Conservation (phyloP, 2,888 invertebrate species). For the Tenthredo amoena region DNA sequence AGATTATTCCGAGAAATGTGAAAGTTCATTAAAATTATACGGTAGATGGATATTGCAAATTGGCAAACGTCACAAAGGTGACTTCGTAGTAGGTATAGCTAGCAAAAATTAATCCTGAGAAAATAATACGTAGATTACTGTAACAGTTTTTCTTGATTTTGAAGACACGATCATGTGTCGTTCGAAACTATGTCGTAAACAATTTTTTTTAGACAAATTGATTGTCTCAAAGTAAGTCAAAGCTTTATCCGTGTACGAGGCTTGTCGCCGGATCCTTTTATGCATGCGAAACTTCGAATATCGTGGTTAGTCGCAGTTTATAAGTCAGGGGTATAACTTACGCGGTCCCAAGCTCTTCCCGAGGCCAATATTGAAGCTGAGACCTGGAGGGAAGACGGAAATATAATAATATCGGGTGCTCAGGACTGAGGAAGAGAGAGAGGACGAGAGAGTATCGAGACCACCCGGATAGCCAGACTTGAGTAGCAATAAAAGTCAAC, state of each 20-base stretch:
- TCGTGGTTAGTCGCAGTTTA: constrained; percentile 29
- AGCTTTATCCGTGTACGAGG: neutral
- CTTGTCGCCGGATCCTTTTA: constrained; percentile 15
- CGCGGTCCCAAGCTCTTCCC: neutral
- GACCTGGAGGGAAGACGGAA: constrained; percentile 40
- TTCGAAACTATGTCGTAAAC: neutral
- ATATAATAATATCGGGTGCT: constrained; percentile 49
- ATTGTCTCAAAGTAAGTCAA: neutral
- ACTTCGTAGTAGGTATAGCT: neutral
- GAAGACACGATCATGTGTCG: neutral
- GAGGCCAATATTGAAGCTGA: constrained; percentile 10
- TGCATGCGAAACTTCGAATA: constrained; percentile 18
- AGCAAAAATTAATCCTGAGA: neutral
- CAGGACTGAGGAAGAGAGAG: neutral
- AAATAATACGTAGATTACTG: neutral
- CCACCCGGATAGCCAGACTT: constrained; percentile 54
- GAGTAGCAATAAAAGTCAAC: constrained; percentile 64
- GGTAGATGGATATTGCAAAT: neutral
- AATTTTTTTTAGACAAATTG: neutral
- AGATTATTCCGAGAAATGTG: neutral
- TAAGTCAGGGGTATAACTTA: constrained; percentile 22
- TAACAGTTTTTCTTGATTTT: neutral
- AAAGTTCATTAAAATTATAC: neutral
- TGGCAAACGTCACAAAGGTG: neutral
- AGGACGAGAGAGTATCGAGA: constrained; percentile 27